Percentiles rank a stretch among this genome's conserved stretches.
phyloP scores from a whole-genome alignment of 2,113 vertebrate genomes.

The Kryptolebias marmoratus region DNA sequence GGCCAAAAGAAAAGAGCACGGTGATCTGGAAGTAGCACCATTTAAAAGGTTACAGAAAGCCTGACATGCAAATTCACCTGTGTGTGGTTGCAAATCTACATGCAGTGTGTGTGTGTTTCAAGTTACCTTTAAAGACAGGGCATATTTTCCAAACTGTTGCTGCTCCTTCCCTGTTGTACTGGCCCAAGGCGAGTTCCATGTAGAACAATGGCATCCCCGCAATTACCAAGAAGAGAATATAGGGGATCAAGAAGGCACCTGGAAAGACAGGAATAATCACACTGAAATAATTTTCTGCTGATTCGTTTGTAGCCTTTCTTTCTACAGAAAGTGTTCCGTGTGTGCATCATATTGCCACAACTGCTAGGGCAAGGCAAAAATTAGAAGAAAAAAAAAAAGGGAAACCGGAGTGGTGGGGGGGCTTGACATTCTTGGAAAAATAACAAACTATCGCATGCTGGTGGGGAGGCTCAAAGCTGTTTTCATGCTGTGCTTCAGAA shows the following conservation, averaged over 20 bases:
- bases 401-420: not conserved
- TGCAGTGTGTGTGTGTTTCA: conserved; percentile 16
- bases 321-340: not conserved
- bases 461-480: conserved; percentile 52
- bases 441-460: conserved; percentile 7
- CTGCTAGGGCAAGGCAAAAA: not conserved
- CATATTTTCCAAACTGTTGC: conserved; percentile 99
- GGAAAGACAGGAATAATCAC: conserved; percentile 29
- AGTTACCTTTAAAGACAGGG: conserved; percentile 95
- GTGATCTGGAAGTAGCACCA: conserved; percentile 2
- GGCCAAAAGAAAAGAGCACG: conserved; percentile 15
- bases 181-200: conserved; percentile 97
- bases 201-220: conserved; percentile 99
- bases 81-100: not conserved
- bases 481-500: conserved; percentile 37
- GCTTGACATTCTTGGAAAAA: conserved; percentile 27
- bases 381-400: not conserved
- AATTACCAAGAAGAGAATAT: conserved; percentile 94
- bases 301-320: not conserved
- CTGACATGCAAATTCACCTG: not conserved
- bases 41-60: conserved; percentile 33
- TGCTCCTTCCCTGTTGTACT: conserved; percentile 96
- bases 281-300: not conserved
- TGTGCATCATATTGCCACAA: not conserved
- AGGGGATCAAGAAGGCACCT: conserved; percentile 98